Conservation (phyloP, 1,140 invertebrate genomes). For the Neotoxoptera formosana region DNA sequence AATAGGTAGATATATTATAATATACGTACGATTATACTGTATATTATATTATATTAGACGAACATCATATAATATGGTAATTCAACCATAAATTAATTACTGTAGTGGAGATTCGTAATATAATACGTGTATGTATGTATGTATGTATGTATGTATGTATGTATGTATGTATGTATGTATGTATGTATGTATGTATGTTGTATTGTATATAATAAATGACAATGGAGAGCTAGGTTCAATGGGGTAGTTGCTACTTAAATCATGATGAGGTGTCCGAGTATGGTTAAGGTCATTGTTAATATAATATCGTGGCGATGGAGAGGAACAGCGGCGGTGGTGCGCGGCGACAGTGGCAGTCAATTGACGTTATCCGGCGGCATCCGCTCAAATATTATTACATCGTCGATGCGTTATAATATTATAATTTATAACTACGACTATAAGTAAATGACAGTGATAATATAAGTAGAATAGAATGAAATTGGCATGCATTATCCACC, state of each 20-base stretch:
- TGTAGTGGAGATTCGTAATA: not conserved
- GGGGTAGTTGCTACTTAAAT: conserved; percentile 26
- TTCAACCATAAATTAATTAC: conserved; percentile 16
- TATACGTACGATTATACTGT: not conserved
- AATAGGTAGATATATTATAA: not conserved
- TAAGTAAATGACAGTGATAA: conserved; percentile 35
- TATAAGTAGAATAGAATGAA: conserved; percentile 29
- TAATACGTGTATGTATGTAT: not conserved
- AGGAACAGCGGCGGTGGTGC: not conserved
- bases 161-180: no score
- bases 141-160: not conserved
- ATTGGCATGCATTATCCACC: conserved; percentile 40
- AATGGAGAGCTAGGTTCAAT: not conserved
- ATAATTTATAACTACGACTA: not conserved
- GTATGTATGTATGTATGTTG: not conserved
- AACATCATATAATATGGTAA: conserved; percentile 9
- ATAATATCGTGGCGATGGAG: not conserved
- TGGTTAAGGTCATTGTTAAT: conserved; percentile 11
- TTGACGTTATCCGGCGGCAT: conserved; percentile 44
- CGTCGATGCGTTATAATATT: conserved; percentile 18
- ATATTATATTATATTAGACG: not conserved
- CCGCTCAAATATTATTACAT: not conserved
- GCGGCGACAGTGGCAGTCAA: not conserved
- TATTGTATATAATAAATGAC: not conserved
- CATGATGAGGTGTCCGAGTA: not conserved